These are phyloP conservation scores for Hypocryptadius cinnamomeus DNA, from an alignment of 2,113 vertebrate species.

Conservation along the genomic window DNA sequence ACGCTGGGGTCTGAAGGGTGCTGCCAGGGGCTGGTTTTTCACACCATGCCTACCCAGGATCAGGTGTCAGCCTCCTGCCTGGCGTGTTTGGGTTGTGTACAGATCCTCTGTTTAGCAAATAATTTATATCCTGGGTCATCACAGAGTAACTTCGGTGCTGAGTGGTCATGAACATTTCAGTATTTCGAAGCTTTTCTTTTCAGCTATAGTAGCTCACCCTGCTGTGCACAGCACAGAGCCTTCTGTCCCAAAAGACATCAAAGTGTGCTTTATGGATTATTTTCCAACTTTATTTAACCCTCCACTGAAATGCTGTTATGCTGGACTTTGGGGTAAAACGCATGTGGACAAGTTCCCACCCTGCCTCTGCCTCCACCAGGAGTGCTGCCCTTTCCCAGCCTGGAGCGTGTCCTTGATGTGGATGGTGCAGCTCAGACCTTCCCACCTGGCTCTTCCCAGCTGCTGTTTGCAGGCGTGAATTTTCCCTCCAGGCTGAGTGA, in stretches of 20 bases:
- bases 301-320: background rate
- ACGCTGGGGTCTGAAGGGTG: background rate
- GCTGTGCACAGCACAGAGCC: background rate
- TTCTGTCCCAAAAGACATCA: background rate
- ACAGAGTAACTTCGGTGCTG: background rate
- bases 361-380: accelerated
- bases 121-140: background rate
- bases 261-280: background rate
- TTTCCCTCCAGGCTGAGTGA: background rate
- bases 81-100: background rate
- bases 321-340: background rate
- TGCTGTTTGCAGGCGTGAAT: background rate
- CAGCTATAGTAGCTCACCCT: background rate
- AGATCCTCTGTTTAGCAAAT: background rate
- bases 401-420: background rate
- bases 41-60: background rate
- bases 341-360: background rate
- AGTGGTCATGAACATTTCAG: background rate
- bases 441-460: background rate
- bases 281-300: background rate
- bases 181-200: background rate
- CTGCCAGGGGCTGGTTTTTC: background rate
- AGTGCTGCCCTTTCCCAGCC: background rate
- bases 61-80: background rate
- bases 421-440: background rate